A percentile compares a stretch with the other conserved stretches of the same genome.
Evolutionary conservation across 1,140 invertebrate genomes (phyloP).

Genomic region (Limonius californicus): DNA sequence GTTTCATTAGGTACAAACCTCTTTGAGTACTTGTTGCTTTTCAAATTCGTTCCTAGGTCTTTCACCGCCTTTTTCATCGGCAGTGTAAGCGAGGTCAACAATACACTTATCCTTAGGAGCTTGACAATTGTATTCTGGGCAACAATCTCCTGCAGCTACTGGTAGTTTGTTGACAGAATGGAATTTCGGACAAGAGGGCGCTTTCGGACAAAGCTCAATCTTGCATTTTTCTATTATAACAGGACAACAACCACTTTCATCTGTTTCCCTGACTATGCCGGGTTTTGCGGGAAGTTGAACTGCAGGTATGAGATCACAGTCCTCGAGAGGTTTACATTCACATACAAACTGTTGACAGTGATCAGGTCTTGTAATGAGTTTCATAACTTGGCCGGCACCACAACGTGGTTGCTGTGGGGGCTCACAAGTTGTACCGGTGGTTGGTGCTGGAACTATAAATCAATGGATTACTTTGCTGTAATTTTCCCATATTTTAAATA

Average conservation of each 20-base stretch:
- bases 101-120: conserved; percentile 67
- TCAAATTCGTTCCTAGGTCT: conserved; percentile 42
- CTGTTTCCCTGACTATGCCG: conserved; percentile 47
- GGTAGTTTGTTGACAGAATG: conserved; percentile 50
- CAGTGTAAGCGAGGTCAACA: conserved; percentile 55
- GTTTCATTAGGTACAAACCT: no score
- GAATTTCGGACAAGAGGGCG: conserved; percentile 56
- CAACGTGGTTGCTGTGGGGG: conserved; percentile 63
- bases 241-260: conserved; percentile 63
- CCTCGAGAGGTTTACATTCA: conserved; percentile 64
- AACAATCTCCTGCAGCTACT: conserved; percentile 55
- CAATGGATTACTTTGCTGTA: conserved; percentile 12
- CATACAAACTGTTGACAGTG: conserved; percentile 68
- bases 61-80: conserved; percentile 53
- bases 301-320: conserved; percentile 55
- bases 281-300: conserved; percentile 50
- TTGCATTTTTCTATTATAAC: conserved; percentile 57
- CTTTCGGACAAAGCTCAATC: conserved; percentile 56
- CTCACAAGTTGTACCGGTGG: conserved; percentile 52
- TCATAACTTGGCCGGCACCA: conserved; percentile 64
- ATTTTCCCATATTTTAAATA: conserved; percentile 11
- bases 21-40: conserved; percentile 48
- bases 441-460: conserved; percentile 52
- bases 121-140: conserved; percentile 62
- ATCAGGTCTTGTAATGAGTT: conserved; percentile 55